Percentiles rank a stretch among this genome's conserved stretches.
These are phyloP conservation scores for Morus bassanus DNA, from an alignment of 2,797 vertebrate species.

Conservation along the genomic window DNA sequence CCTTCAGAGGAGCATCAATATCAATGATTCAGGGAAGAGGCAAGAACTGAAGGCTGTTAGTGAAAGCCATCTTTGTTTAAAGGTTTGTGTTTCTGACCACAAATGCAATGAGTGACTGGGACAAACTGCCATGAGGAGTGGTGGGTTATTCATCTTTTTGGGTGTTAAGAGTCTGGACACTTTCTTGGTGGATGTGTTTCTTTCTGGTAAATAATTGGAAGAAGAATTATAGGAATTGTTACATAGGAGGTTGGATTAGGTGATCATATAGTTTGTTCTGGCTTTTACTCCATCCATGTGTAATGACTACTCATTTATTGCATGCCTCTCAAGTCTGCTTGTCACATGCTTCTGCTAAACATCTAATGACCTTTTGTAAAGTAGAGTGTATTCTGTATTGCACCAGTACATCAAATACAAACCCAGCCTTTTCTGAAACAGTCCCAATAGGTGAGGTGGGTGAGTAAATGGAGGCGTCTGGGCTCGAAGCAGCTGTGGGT, in stretches of 20 bases:
- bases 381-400: neutral
- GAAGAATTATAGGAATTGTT: neutral
- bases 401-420: neutral
- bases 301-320: neutral
- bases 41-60: neutral
- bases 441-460: neutral
- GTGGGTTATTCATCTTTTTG: neutral
- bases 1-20: neutral
- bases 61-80: neutral
- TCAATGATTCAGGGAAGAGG: neutral
- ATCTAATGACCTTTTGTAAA: neutral
- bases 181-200: neutral
- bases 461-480: neutral
- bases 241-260: neutral
- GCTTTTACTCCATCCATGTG: neutral
- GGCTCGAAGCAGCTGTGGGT: neutral
- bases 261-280: neutral
- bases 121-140: neutral
- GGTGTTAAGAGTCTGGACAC: neutral
- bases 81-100: neutral
- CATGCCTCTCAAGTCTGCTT: neutral
- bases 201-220: neutral
- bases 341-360: neutral
- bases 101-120: accelerated
- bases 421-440: neutral